Conservation (phyloP, 2,113 vertebrate genomes). For the Cochlearius cochlearius region DNA sequence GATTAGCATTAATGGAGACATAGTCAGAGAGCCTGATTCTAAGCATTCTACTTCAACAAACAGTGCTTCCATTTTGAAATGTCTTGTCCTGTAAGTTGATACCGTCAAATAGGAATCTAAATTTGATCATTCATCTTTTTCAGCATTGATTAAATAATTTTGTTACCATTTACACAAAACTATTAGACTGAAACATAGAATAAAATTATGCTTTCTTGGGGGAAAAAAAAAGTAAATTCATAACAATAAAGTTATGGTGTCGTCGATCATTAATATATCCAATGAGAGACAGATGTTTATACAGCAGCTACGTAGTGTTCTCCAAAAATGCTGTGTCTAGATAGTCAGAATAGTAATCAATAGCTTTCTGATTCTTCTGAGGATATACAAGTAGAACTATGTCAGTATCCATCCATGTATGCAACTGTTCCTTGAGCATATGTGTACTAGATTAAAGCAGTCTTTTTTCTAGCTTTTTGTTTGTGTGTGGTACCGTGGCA, state of each 20-base stretch:
- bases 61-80: neutral
- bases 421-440: neutral
- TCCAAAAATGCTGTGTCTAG: neutral
- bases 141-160: neutral
- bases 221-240: neutral
- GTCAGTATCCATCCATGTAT: neutral
- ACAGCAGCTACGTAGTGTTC: neutral
- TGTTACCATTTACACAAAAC: neutral
- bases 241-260: neutral
- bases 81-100: neutral
- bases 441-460: neutral
- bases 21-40: neutral
- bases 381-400: neutral
- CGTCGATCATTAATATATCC: neutral
- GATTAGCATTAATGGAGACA: neutral
- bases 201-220: neutral
- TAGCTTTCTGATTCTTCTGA: neutral
- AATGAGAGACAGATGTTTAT: neutral
- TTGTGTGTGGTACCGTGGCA: rapidly evolving
- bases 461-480: neutral
- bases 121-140: neutral
- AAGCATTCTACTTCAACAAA: neutral
- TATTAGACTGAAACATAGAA: neutral
- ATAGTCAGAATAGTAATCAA: neutral
- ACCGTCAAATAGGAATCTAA: neutral